Conservation (phyloP, 2,113 vertebrate genomes). For the Synodontis membranacea region DNA sequence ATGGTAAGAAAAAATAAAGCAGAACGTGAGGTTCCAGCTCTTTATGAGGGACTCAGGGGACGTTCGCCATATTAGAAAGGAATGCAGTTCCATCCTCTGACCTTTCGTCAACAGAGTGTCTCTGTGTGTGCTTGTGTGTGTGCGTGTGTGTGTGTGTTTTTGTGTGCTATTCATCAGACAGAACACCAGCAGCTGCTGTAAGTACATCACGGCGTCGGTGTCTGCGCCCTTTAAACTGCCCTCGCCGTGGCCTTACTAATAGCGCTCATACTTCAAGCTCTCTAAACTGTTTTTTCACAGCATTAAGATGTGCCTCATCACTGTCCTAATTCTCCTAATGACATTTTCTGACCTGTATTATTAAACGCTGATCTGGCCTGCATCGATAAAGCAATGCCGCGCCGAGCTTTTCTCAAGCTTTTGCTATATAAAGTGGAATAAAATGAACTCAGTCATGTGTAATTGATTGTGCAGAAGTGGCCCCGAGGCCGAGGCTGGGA, state of each 20-base stretch:
- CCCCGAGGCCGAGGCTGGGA: constrained; percentile 59
- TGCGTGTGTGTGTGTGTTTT: constrained; percentile 11
- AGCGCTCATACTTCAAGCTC: constrained; percentile 39
- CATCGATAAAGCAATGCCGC: constrained; percentile 47
- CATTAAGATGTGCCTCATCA: constrained; percentile 1
- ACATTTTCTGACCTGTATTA: constrained; percentile 6
- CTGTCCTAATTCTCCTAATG: neutral
- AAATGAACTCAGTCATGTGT: constrained; percentile 67
- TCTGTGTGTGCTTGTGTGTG: neutral
- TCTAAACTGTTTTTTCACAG: neutral
- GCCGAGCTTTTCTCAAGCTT: constrained; percentile 38
- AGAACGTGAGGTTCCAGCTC: constrained; percentile 12
- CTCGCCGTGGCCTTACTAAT: constrained; percentile 9
- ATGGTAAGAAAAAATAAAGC: neutral
- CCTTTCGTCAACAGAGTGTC: constrained; percentile 18
- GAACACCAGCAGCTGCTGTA: constrained; percentile 46
- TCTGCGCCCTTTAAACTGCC: constrained; percentile 39
- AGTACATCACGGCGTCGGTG: constrained; percentile 36
- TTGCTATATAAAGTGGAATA: constrained; percentile 57
- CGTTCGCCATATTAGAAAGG: constrained; percentile 10
- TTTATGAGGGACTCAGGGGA: constrained; percentile 27
- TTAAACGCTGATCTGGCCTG: neutral
- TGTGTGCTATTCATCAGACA: constrained; percentile 38
- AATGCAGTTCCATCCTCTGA: constrained; percentile 29
- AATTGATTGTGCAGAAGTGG: constrained; percentile 70